Evolutionary conservation across 2,113 vertebrate genomes (phyloP).

Genomic region (Hiodon tergisus): DNA sequence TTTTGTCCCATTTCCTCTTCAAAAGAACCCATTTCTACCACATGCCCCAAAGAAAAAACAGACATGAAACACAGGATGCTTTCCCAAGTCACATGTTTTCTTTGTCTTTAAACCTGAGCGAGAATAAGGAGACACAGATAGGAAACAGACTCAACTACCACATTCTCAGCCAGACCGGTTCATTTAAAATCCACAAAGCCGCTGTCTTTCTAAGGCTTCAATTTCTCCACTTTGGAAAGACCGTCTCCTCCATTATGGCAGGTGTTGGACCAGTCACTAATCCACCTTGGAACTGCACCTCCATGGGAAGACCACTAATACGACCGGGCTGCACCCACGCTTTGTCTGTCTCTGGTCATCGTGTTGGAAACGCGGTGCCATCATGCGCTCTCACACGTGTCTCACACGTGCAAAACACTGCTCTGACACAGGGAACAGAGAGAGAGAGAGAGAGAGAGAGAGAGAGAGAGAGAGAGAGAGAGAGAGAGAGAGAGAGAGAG

Average conservation of each 20-base stretch:
- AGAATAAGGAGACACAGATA: neutral
- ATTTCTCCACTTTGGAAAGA: neutral
- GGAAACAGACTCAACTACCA: neutral
- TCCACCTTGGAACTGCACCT: constrained; percentile 1
- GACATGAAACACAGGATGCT: neutral
- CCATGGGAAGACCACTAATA: neutral
- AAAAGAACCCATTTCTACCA: neutral
- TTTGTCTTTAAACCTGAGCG: neutral
- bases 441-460: too few species aligned
- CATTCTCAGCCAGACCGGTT: constrained; percentile 5
- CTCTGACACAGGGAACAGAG: too few species aligned
- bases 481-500: too few species aligned
- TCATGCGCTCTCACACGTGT: too few species aligned
- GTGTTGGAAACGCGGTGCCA: constrained; percentile 8
- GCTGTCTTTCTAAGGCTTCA: neutral
- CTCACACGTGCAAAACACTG: too few species aligned
- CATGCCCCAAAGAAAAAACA: neutral
- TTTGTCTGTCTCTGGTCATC: too few species aligned
- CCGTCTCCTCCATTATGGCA: neutral
- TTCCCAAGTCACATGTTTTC: neutral
- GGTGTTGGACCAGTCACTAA: constrained; percentile 5
- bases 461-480: too few species aligned
- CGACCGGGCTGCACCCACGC: neutral
- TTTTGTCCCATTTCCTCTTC: too few species aligned
- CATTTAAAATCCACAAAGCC: constrained; percentile 9